phyloP scores from a whole-genome alignment of 2,888 invertebrate genomes.

The Mermis nigrescens region DNA sequence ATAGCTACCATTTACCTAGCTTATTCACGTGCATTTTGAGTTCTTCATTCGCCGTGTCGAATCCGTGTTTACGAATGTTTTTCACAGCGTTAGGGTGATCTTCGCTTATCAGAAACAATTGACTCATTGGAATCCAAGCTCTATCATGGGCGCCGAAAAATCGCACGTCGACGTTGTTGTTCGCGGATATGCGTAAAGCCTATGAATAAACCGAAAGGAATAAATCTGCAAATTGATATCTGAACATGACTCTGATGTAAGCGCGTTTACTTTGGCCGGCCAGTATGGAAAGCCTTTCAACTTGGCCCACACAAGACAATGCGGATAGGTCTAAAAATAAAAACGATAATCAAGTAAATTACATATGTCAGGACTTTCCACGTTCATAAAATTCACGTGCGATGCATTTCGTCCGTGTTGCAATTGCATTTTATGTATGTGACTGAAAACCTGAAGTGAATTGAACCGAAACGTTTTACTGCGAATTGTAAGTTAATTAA shows the following conservation, averaged over 20 bases:
- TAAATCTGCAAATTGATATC: too few species aligned
- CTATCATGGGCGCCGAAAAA: slow-evolving; percentile 87
- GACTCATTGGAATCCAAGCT: slow-evolving; percentile 65
- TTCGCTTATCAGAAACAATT: slow-evolving; percentile 61
- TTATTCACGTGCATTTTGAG: slow-evolving; percentile 54
- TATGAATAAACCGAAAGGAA: slow-evolving; percentile 13
- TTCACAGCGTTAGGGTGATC: slow-evolving; percentile 42
- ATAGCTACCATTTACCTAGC: slow-evolving; percentile 43
- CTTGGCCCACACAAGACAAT: slow-evolving; percentile 83
- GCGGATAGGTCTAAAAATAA: slow-evolving; percentile 48
- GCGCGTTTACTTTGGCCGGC: slow-evolving; percentile 55
- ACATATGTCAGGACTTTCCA: too few species aligned
- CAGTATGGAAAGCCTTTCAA: slow-evolving; percentile 88
- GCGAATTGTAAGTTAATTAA: too few species aligned
- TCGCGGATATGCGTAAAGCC: slow-evolving; percentile 28
- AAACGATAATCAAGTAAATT: background rate
- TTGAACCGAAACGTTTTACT: too few species aligned
- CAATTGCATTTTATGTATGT: too few species aligned
- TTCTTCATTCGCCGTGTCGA: slow-evolving; percentile 48
- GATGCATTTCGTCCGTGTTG: too few species aligned
- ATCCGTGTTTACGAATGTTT: slow-evolving; percentile 41
- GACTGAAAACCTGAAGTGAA: too few species aligned
- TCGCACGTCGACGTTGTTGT: slow-evolving; percentile 53
- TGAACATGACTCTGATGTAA: background rate
- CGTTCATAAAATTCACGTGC: too few species aligned